Percentiles rank a stretch among this genome's conserved stretches.
phyloP scores from a whole-genome alignment of 2,113 vertebrate species.

The Podiceps cristatus region DNA sequence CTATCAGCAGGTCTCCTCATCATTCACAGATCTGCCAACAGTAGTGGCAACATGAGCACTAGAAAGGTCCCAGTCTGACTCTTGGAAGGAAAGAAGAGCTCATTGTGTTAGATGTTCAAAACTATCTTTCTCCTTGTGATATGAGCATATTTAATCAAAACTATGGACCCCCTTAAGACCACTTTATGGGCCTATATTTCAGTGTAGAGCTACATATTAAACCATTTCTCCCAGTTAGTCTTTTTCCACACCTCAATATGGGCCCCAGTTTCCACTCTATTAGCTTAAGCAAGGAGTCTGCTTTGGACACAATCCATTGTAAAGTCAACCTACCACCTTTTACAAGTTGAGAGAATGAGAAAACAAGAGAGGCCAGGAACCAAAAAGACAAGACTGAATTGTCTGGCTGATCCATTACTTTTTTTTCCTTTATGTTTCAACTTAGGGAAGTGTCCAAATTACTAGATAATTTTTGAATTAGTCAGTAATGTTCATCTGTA shows the following conservation, averaged over 20 bases:
- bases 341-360: neutral
- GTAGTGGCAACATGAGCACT: neutral
- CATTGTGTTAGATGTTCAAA: neutral
- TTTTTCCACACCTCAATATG: conserved; percentile 22
- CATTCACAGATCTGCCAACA: neutral
- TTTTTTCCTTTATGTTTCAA: conserved; percentile 46
- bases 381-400: neutral
- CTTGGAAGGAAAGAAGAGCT: neutral
- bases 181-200: neutral
- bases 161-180: neutral
- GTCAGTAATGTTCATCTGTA: conserved; percentile 15
- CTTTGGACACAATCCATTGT: conserved; percentile 43
- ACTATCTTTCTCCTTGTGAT: neutral
- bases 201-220: neutral
- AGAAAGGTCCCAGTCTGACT: neutral
- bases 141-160: neutral
- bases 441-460: neutral
- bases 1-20: neutral
- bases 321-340: conserved; percentile 11
- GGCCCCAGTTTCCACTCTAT: conserved; percentile 6
- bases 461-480: conserved; percentile 3
- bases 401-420: neutral
- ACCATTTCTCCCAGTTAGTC: conserved; percentile 28
- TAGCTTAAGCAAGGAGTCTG: conserved; percentile 37
- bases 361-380: conserved; percentile 17